phyloP scores from a whole-genome alignment of 2,797 vertebrate genomes.

The Crax fasciolata region DNA sequence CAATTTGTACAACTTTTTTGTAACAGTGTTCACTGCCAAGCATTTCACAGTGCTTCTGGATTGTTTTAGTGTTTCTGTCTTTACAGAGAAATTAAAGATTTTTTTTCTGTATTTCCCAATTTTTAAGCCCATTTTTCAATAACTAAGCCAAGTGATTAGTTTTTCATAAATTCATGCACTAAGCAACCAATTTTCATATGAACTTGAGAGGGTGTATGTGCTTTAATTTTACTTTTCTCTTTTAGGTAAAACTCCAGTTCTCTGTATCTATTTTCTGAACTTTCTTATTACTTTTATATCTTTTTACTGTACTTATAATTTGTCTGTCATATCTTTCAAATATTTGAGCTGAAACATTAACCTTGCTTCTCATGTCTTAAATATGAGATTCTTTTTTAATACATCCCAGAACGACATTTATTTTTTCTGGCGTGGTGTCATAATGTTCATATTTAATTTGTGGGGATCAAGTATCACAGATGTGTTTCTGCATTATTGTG shows the following conservation, averaged over 20 bases:
- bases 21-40: not conserved
- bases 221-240: not conserved
- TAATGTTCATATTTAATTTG: not conserved
- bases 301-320: not conserved
- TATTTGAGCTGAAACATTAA: not conserved
- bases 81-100: not conserved
- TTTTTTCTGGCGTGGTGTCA: not conserved
- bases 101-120: not conserved
- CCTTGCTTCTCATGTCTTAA: not conserved
- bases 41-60: not conserved
- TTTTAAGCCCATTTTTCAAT: not conserved
- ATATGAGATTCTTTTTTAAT: not conserved
- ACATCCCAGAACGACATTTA: not conserved
- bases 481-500: not conserved
- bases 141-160: not conserved
- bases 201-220: not conserved
- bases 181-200: not conserved
- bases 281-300: not conserved
- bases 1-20: not conserved
- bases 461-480: not conserved
- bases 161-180: not conserved
- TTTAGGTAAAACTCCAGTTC: not conserved
- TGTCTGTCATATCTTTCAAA: not conserved
- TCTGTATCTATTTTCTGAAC: not conserved
- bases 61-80: not conserved